Base-by-base conservation (phyloP, 2,113 vertebrate genomes). In the Globicephala melas region DNA sequence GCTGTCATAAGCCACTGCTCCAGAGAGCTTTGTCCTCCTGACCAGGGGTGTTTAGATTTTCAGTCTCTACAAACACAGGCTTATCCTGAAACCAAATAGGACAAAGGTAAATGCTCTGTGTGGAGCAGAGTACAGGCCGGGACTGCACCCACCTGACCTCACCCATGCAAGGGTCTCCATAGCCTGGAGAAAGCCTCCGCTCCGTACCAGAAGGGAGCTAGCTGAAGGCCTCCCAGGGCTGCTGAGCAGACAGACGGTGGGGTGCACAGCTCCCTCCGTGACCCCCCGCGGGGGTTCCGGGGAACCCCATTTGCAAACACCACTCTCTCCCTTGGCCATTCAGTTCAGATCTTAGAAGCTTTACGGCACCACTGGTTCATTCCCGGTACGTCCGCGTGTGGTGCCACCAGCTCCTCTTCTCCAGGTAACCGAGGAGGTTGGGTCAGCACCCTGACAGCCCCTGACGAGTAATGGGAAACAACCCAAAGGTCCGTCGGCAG, bases 271-370 rank as follows among this genome's bases (percentile, higher is more conserved):
- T 6, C 8, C 21, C 62, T 58, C 84, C 73, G n/a, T 38, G n/a
- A 74, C 82, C 84, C 71, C 18, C 68, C 60, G 17, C 65, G 0
- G 13, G 71, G 63, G 94, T 93, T 81, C 96, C 53, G 55, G 44
- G 38, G 31, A 80, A 55, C 92, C 93, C 90, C 14, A 1, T 17
- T n/a, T 80, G 89, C 94, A 98, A 97, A 97, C 96, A 92, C 58
- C 96, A 89, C 96, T 97, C 84, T 97, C 73, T 41, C 21, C n/a
- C 55, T 36, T 28, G 11, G 58, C 55, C 17, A 6, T 28, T 58
- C 50, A 70, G 65, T 25, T 63, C 50, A 74, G 65, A 89, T 23
- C 44, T 50, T 76, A 60, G 68, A 53, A 41, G 15, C 70, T 62
- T 53, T 1, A 0, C 21, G 8, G 41, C 58, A 25, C 44, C 73